phyloP scores from a whole-genome alignment of 2,113 vertebrate species.

The Mixornis gularis region DNA sequence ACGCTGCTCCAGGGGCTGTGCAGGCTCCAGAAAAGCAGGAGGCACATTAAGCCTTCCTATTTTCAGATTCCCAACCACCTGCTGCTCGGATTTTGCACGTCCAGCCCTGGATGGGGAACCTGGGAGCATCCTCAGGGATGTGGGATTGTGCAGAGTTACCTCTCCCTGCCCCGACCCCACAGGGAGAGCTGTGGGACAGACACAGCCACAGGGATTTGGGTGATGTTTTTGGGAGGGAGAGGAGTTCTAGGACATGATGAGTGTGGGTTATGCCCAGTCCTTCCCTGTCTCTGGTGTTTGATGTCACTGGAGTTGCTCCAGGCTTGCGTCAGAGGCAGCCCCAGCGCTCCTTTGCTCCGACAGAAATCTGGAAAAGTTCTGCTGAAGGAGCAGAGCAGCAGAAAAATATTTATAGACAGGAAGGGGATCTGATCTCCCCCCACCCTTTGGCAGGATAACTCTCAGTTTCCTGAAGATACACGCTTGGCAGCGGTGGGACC shows the following conservation, averaged over 20 bases:
- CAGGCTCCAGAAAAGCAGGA: neutral
- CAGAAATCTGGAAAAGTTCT: slow-evolving; percentile 31
- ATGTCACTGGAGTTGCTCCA: neutral
- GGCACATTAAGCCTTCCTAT: neutral
- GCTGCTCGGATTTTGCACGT: neutral
- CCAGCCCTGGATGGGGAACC: neutral
- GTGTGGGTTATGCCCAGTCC: accelerated
- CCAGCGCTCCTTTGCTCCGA: neutral
- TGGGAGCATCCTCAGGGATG: neutral
- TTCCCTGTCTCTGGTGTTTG: neutral
- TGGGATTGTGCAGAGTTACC: accelerated
- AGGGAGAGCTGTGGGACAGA: neutral
- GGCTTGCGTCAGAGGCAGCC: neutral
- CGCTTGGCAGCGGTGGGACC: neutral
- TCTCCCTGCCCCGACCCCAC: accelerated
- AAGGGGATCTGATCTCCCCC: slow-evolving; percentile 27
- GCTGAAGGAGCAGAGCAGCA: neutral
- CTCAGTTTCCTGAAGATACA: slow-evolving; percentile 11
- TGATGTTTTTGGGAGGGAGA: neutral
- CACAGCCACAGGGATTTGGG: neutral
- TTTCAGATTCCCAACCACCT: neutral
- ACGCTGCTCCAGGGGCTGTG: neutral
- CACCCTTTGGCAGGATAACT: slow-evolving; percentile 39
- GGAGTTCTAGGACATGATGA: accelerated
- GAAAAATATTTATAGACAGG: slow-evolving; percentile 15